Evolutionary conservation across 2,113 vertebrate species (phyloP).

Genomic region (Nicator chloris): DNA sequence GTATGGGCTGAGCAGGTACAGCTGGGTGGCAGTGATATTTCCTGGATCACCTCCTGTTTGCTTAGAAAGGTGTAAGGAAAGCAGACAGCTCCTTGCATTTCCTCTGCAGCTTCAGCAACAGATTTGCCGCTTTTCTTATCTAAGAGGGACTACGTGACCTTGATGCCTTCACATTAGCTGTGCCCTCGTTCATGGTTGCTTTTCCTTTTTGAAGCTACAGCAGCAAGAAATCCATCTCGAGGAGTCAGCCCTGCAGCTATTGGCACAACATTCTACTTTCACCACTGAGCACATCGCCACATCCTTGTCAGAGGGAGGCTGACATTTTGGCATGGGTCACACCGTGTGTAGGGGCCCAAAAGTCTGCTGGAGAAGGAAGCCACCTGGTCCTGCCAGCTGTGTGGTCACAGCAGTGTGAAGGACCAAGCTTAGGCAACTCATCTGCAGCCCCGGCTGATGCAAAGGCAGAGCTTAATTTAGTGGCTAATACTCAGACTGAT

Average conservation of each 20-base stretch:
- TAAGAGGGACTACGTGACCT: slow-evolving; percentile 26
- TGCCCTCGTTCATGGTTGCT: background rate
- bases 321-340: background rate
- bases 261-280: background rate
- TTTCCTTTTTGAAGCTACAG: slow-evolving; percentile 16
- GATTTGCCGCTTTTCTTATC: background rate
- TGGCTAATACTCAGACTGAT: background rate
- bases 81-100: background rate
- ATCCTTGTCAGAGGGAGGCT: background rate
- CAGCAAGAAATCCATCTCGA: background rate
- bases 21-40: background rate
- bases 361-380: background rate
- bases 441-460: background rate
- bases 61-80: background rate
- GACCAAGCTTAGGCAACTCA: background rate
- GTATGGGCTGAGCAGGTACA: background rate
- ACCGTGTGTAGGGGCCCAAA: background rate
- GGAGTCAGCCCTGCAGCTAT: slow-evolving; percentile 34
- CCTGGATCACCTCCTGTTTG: background rate
- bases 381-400: background rate
- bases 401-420: background rate
- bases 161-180: slow-evolving; percentile 4
- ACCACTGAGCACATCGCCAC: background rate
- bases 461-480: background rate
- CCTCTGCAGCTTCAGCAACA: background rate